Evolutionary conservation across 2,797 vertebrate genomes (phyloP).

Genomic region (Fratercula arctica): DNA sequence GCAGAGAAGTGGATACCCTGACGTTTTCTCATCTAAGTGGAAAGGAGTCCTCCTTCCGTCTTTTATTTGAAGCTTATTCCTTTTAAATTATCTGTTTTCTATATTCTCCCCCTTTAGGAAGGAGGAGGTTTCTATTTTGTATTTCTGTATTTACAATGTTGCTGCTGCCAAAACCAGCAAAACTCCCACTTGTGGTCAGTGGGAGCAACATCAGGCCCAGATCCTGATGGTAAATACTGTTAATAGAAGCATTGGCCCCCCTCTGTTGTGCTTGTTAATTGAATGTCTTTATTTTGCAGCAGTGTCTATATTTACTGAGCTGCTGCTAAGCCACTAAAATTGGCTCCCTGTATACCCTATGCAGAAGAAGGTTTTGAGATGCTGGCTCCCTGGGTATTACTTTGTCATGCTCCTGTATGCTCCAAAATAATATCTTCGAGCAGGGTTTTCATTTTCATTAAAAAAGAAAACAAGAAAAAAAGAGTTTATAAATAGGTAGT

Average conservation of each 20-base stretch:
- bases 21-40: neutral
- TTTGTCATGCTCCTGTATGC: neutral
- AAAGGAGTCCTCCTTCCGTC: neutral
- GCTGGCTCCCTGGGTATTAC: neutral
- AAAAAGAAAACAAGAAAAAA: neutral
- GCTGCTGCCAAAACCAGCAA: neutral
- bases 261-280: neutral
- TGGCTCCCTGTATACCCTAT: neutral
- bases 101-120: neutral
- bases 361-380: neutral
- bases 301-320: neutral
- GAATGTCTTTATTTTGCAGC: neutral
- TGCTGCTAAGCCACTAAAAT: neutral
- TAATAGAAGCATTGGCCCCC: neutral
- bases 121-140: neutral
- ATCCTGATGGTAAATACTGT: neutral
- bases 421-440: neutral
- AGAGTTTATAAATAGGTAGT: neutral
- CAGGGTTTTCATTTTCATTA: neutral
- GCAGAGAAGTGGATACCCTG: neutral
- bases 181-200: slow-evolving; percentile 31
- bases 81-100: neutral
- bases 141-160: neutral
- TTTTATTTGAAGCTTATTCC: neutral
- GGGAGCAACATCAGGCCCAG: neutral